Evolutionary conservation across 2,888 invertebrate species (phyloP).

Genomic region (Phaedon cochleariae): DNA sequence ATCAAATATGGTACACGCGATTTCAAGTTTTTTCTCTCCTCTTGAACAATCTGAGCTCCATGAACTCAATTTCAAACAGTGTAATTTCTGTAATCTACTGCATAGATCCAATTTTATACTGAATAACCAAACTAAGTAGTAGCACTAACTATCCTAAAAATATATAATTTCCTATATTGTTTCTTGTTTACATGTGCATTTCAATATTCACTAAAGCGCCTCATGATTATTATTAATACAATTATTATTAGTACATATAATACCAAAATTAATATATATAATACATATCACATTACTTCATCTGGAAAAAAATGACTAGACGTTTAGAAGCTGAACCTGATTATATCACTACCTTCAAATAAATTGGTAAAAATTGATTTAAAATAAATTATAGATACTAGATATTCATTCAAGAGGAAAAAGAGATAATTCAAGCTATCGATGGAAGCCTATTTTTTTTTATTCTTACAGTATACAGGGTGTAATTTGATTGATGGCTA

Average conservation of each 20-base stretch:
- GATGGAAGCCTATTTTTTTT: no score
- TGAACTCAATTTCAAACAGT: no score
- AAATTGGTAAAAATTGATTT: not conserved
- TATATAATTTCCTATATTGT: constrained; percentile 32
- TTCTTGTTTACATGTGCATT: constrained; percentile 52
- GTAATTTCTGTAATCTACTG: no score
- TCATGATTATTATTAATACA: constrained; percentile 20
- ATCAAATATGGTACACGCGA: no score
- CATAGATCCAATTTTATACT: constrained; percentile 7
- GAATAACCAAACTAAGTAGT: constrained; percentile 14
- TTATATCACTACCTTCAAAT: not conserved
- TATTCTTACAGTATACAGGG: no score
- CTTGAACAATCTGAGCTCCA: no score
- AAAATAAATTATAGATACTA: not conserved
- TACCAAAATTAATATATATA: constrained; percentile 38
- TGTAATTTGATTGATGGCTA: no score
- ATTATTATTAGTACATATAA: constrained; percentile 30
- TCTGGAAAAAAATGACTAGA: constrained; percentile 40
- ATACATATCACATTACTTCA: constrained; percentile 49
- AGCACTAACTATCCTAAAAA: constrained; percentile 20
- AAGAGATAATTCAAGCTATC: not conserved
- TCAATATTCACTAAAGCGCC: constrained; percentile 33
- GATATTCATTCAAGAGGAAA: not conserved
- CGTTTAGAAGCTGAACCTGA: constrained; percentile 5
- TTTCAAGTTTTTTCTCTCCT: no score